Base-by-base conservation (phyloP, 1,140 invertebrate species). In the Lordiphosa collinella region DNA sequence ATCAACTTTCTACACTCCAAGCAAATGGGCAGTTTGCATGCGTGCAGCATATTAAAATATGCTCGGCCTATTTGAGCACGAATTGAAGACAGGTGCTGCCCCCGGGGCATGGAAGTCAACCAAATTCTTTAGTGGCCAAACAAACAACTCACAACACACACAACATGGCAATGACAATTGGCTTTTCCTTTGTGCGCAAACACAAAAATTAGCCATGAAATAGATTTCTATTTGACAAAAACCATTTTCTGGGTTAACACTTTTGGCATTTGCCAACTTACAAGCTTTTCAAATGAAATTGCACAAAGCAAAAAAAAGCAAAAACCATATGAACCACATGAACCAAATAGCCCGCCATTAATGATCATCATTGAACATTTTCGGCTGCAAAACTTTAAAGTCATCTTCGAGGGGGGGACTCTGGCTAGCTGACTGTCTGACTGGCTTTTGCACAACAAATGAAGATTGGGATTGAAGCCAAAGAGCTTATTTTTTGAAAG, bases 41-140 rank as follows among this genome's bases (percentile, higher is more conserved):
- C 76, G 76, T 82, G 76, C 76, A 71, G 76, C 76, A 82, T 82
- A 82, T 82, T 82, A 82, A 82, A 82, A 82, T 71, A 72, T 63
- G 66, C 72, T 82, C 63, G 63, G 63, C 63, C 63, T 66, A 67
- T 67, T 68, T 68, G 64, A 64, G 43, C 34, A 61, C 43, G 43
- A 47, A 55, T 8, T 6, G 4, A 18, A 43, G 22, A 34, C 63
- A 68, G 48, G 43, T 61, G 53, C 50, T 57, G 59, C n/a, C 41
- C 41, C 41, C 29, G 34, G 29, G 54, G 37, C 44, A 18, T 11
- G 9, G 34, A 13, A 61, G 38, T 41, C 12, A 54, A 32, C 13
- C 34, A 52, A 22, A 29, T 2, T 67, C 67, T 64, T 48, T 52
- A 44, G 67, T 62, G 71, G 35, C 37, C 22, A 59, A 61, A 57